Evolutionary conservation across 64 coral and sea anemone species (phyloP).

Genomic region (Orbicella faveolata): DNA sequence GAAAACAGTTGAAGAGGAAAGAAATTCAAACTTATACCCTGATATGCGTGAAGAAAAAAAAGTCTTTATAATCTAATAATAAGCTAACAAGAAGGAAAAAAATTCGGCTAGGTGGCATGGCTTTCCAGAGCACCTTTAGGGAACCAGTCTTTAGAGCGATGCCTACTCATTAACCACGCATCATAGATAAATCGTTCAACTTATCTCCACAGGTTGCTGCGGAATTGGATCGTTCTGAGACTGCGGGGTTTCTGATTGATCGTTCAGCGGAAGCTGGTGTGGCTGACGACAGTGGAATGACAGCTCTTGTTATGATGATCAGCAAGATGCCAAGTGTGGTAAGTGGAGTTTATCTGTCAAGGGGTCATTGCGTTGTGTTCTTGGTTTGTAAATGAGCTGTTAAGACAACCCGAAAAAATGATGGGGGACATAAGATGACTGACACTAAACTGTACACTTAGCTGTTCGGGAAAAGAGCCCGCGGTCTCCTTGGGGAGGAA

Average conservation of each 20-base stretch:
- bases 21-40: not conserved
- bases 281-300: constrained; percentile 80
- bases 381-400: no score
- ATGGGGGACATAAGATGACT: no score
- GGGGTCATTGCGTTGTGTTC: no score
- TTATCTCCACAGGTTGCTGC: constrained; percentile 67
- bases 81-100: no score
- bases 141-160: not conserved
- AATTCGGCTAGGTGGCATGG: no score
- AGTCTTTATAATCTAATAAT: no score
- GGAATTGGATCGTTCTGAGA: constrained; percentile 88
- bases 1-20: not conserved
- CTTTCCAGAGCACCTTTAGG: no score
- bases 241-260: constrained; percentile 67
- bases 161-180: no score
- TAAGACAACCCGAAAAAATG: no score
- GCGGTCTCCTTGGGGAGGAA: no score
- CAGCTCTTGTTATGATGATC: constrained; percentile 81
- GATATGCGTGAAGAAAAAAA: not conserved
- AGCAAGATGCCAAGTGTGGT: constrained; percentile 94
- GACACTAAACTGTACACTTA: no score
- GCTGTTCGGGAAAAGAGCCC: no score
- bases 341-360: not conserved
- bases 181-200: not conserved
- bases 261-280: constrained; percentile 74